Conservation (phyloP, 2,113 vertebrate genomes). For the Planiliza haematocheilus region DNA sequence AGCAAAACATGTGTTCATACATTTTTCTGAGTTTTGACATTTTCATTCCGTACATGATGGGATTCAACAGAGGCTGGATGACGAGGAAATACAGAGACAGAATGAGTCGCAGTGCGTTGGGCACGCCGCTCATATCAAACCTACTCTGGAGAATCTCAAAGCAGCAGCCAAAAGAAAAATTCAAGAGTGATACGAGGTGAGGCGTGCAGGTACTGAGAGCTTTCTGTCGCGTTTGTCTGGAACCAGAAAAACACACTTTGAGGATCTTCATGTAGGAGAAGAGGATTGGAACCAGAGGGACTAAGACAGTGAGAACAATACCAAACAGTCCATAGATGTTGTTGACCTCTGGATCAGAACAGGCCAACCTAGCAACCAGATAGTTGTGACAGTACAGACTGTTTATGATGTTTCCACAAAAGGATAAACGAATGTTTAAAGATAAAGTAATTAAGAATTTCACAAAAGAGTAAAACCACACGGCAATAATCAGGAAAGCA, state of each 20-base stretch:
- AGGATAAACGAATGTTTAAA: slow-evolving; percentile 3
- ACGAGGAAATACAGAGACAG: slow-evolving; percentile 17
- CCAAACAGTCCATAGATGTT: slow-evolving; percentile 37
- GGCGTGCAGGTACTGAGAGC: slow-evolving; percentile 54
- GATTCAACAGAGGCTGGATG: slow-evolving; percentile 20
- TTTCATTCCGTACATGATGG: slow-evolving; percentile 25
- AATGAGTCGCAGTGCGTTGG: accelerated
- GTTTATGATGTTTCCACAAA: slow-evolving; percentile 35
- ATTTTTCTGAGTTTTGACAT: slow-evolving; percentile 7
- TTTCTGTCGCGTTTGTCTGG: slow-evolving; percentile 25
- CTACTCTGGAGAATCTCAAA: slow-evolving; percentile 16
- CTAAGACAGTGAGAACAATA: not conserved
- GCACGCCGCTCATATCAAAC: not conserved
- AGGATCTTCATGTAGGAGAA: slow-evolving; percentile 20
- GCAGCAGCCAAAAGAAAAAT: not conserved
- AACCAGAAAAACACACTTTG: slow-evolving; percentile 4
- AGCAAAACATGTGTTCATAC: not conserved
- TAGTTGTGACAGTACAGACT: slow-evolving; percentile 53
- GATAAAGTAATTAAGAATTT: not conserved
- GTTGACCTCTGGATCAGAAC: slow-evolving; percentile 20
- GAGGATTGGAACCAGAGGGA: slow-evolving; percentile 26
- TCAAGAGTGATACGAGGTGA: slow-evolving; percentile 23
- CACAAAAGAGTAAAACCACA: slow-evolving; percentile 34
- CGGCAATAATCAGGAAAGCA: no score
- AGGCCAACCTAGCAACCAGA: slow-evolving; percentile 32